Conservation (phyloP, 1,140 invertebrate genomes). For the Cydia fagiglandana region DNA sequence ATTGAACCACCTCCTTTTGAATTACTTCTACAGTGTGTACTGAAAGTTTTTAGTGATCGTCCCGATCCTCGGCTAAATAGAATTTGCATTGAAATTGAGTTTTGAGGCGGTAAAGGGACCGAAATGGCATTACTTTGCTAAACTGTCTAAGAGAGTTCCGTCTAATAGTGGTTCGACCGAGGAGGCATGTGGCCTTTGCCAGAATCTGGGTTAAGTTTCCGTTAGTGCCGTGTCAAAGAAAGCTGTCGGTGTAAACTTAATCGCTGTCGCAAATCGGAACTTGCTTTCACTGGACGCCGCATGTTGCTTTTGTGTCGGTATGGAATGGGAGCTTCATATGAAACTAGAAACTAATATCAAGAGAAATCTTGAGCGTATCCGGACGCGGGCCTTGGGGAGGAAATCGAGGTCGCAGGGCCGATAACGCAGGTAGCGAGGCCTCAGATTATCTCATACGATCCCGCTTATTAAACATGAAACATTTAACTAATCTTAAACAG, state of each 20-base stretch:
- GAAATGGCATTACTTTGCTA: neutral
- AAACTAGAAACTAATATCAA: constrained; percentile 53
- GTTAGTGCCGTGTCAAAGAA: constrained; percentile 34
- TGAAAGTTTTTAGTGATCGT: constrained; percentile 12
- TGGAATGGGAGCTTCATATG: constrained; percentile 44
- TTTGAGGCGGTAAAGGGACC: neutral
- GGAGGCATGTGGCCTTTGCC: constrained; percentile 27
- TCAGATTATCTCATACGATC: constrained; percentile 27
- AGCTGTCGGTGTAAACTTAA: constrained; percentile 33
- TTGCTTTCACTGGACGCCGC: constrained; percentile 36
- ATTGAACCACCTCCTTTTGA: constrained; percentile 20
- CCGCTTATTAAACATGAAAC: constrained; percentile 21
- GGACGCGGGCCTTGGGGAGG: constrained; percentile 52
- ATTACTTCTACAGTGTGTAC: constrained; percentile 12
- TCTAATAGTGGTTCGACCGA: constrained; percentile 4
- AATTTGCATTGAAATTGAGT: constrained; percentile 17
- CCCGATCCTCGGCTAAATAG: constrained; percentile 5
- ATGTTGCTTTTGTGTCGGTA: constrained; percentile 34
- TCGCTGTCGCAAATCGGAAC: constrained; percentile 33
- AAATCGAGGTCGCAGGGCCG: constrained; percentile 49
- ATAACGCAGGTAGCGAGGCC: constrained; percentile 51
- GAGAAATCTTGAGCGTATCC: constrained; percentile 58
- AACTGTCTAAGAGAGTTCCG: constrained; percentile 10
- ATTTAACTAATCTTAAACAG: constrained; percentile 23
- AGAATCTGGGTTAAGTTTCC: constrained; percentile 38